Conservation (phyloP, 2,888 invertebrate species). For the Dysmachus trigonus region DNA sequence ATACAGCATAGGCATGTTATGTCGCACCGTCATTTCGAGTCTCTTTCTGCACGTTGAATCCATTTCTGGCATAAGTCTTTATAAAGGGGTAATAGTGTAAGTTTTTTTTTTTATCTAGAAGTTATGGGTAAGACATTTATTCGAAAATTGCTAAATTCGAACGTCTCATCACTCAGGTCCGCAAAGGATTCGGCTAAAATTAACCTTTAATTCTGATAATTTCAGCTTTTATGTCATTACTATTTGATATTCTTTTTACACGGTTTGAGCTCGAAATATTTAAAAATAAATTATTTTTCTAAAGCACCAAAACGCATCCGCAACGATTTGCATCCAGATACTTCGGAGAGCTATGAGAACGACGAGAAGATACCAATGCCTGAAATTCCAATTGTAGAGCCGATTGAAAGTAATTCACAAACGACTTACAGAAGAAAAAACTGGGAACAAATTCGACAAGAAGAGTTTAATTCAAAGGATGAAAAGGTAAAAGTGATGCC, state of each 20-base stretch:
- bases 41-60: too few species aligned
- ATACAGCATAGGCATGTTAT: too few species aligned
- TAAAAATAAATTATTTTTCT: background rate
- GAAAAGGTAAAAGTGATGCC: background rate
- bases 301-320: background rate
- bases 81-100: too few species aligned
- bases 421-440: background rate
- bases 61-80: too few species aligned
- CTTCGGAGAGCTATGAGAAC: background rate
- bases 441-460: slow-evolving; percentile 21
- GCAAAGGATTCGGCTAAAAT: background rate
- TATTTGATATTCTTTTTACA: too few species aligned
- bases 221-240: background rate
- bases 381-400: background rate
- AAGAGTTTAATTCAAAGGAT: background rate
- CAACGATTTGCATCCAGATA: background rate
- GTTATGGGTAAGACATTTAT: too few species aligned
- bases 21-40: too few species aligned
- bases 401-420: background rate
- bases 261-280: background rate
- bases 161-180: too few species aligned
- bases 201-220: background rate
- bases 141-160: too few species aligned
- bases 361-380: background rate
- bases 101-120: too few species aligned